These are phyloP conservation scores for Trididemnum miniatum DNA, from an alignment of 23 tunicate genomes.

Conservation along the genomic window DNA sequence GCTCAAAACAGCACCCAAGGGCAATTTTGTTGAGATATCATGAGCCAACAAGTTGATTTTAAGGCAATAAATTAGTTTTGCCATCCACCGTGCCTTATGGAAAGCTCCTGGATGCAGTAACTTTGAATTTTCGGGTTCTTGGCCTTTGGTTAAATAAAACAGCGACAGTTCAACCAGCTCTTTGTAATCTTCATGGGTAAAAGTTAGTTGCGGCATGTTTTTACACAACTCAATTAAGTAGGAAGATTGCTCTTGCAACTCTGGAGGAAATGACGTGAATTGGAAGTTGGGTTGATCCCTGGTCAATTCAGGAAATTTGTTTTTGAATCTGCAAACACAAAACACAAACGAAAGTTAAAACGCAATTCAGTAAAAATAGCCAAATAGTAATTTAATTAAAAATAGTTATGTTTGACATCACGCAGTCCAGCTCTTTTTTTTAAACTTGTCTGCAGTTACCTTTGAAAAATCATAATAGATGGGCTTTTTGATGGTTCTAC, in stretches of 20 bases:
- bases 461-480: constrained; percentile 6
- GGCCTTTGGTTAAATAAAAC: neutral
- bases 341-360: neutral
- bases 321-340: neutral
- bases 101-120: constrained; percentile 1
- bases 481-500: neutral
- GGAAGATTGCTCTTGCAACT: neutral
- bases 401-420: neutral
- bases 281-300: neutral
- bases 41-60: neutral
- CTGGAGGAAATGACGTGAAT: neutral
- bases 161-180: constrained; percentile 13
- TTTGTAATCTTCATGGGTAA: neutral
- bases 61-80: neutral
- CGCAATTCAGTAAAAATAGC: too few relatives aligned
- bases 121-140: neutral
- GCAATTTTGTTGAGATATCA: neutral
- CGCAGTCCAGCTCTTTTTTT: neutral
- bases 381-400: too few relatives aligned
- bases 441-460: neutral
- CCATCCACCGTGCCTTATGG: constrained; percentile 10
- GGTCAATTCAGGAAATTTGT: neutral
- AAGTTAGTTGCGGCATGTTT: neutral
- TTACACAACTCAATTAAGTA: neutral
- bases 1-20: neutral